Base-by-base conservation (phyloP, 2,888 invertebrate species). In the Drosophila merina region DNA sequence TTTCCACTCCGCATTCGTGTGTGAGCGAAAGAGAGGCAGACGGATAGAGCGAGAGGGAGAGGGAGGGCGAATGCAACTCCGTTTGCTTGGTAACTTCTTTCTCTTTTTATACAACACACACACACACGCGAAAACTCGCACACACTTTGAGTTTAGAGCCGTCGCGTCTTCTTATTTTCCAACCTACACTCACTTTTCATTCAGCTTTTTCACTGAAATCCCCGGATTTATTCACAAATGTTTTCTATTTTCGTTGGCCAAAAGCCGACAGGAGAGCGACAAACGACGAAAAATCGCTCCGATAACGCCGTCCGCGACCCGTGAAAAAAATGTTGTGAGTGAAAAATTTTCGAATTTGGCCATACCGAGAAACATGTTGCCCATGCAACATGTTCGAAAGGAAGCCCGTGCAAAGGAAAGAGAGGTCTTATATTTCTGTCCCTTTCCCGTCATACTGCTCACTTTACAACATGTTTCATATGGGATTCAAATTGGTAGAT, bases 81-180 rank as follows among this genome's bases (percentile, higher is more conserved):
- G 70, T 64, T 78, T 76, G 78, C 81, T 76, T 76, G 74, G 72
- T 71, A 76, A 81, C 79, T 86, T 86, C 76, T 76, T 82, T 84
- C 78, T 84, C 82, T 85, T 78, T 77, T 74, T 45, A 58, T 30
- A 71, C 31, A 25, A 40, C 59, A 51, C 36, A 45, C 57, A 63
- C 62, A 44, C 44, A 28, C 20, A 51, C 59, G 40, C 54, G 47
- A 47, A 62, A 67, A 62, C 45, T 49, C 67, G 75, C 74, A 71
- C 59, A 56, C 49, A 73, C 56, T 48, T 62, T 56, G 67, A 70
- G 66, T 63, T 49, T 10, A 31, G 58, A 75, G 77, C 79, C 77
- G 85, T 82, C 79, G 76, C 74, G 76, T 70, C 49, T 20, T 20
- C 20, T 20, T 20, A 20, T 20, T 67, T 59, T 71, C 28, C 60